Evolutionary conservation across 2,888 invertebrate genomes (phyloP), one percentile per base, ranked within the genome.

Genomic region (Cactoblastis cactorum): DNA sequence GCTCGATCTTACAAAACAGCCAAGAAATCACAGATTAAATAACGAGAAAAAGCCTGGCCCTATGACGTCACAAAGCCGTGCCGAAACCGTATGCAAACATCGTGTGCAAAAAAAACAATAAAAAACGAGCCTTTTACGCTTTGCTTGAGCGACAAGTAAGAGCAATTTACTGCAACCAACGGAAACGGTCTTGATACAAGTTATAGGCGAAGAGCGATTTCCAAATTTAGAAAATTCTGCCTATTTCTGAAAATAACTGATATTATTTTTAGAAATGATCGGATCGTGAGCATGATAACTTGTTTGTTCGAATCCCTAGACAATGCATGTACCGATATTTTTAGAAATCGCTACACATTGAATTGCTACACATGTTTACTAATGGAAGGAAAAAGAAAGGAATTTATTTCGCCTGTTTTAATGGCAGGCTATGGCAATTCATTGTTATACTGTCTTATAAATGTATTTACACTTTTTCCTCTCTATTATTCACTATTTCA

Each of bases 111-210:
- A 64, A 66, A 51, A 53, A 51, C 45, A 60, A 58, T 50, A 67
- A 69, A 69, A 71, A 69, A 65, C 45, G 53, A 52, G 55, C 61
- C 67, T 70, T 79, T 78, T 74, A 74, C 70, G 68, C 68, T 66
- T 62, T 65, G 68, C 72, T 71, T 74, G 72, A 77, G 65, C 70
- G 77, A 79, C 79, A 73, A 68, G 71, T 70, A 69, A 70, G 65
- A 61, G 69, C 77, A 77, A 79, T 81, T 80, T 77, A 75, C 67
- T 67, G 59, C 56, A 53, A 55, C 58, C 58, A 50, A 43, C 48
- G 14, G 51, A 49, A 49, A 41, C 22, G 48, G 11, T 24, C 28
- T 22, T 52, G 58, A 62, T 24, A 12, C 48, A 63, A 58, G 50
- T 51, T n/a, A 50, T 37, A 50, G 51, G 46, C 41, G 24, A 8